Evolutionary conservation across 1,140 invertebrate genomes (phyloP).

Genomic region (Caenorhabditis latens): DNA sequence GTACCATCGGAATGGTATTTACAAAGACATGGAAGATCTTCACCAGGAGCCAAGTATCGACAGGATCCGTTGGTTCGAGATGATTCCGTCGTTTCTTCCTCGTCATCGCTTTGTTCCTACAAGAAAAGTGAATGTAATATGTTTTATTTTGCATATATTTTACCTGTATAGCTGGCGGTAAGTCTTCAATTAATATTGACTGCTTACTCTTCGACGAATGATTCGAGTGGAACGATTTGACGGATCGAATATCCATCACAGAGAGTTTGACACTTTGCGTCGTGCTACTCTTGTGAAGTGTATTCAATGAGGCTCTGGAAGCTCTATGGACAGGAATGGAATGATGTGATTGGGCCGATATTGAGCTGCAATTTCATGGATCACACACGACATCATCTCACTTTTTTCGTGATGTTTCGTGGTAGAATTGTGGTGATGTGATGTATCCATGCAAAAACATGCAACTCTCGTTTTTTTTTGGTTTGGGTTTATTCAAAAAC

Average conservation of each 20-base stretch:
- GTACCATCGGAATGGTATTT: conserved; percentile 71
- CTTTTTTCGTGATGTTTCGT: too few relatives aligned
- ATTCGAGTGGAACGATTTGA: conserved; percentile 53
- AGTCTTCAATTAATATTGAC: conserved; percentile 61
- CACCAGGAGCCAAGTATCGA: conserved; percentile 73
- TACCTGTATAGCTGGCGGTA: conserved; percentile 38
- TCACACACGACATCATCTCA: not conserved
- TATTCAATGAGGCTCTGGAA: conserved; percentile 38
- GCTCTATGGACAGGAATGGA: conserved; percentile 1
- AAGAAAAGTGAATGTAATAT: not conserved
- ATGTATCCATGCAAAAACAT: conserved; percentile 34
- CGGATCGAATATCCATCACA: conserved; percentile 57
- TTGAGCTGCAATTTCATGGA: conserved; percentile 41
- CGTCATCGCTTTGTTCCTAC: conserved; percentile 63
- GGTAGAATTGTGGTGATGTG: not conserved
- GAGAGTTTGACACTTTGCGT: conserved; percentile 43
- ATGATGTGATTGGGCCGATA: conserved; percentile 58
- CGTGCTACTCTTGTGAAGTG: conserved; percentile 49
- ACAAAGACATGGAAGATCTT: conserved; percentile 76
- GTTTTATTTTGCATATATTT: not conserved
- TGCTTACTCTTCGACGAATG: conserved; percentile 61
- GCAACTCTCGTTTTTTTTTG: not conserved
- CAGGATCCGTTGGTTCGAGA: conserved; percentile 56
- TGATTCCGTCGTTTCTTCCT: conserved; percentile 53
- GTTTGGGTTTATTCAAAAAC: not conserved